Percentiles rank a stretch among this genome's conserved stretches.
These are phyloP conservation scores for Leptatherina wallacei DNA, from an alignment of 2,797 vertebrate genomes.

Conservation along the genomic window DNA sequence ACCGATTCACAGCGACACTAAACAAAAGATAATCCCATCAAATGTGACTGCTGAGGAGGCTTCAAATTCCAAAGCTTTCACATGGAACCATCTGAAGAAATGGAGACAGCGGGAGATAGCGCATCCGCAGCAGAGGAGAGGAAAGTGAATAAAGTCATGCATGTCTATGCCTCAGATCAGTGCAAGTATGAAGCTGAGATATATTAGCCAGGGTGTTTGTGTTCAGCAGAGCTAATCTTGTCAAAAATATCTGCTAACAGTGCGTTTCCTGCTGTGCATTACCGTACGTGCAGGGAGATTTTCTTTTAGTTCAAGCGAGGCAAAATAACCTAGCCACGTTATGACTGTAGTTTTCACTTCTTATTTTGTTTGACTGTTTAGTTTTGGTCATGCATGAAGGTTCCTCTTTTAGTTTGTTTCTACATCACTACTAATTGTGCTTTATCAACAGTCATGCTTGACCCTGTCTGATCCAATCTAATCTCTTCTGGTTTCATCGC, in stretches of 20 bases:
- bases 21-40: constrained; percentile 45
- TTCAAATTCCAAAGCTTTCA: constrained; percentile 10
- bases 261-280: not conserved
- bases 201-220: constrained; percentile 4
- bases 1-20: constrained; percentile 39
- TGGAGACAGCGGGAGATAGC: not conserved
- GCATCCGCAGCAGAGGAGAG: not conserved
- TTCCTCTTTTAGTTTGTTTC: not conserved
- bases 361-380: too few species aligned
- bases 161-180: constrained; percentile 2
- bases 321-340: too few species aligned
- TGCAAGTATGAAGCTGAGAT: not conserved
- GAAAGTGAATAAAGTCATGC: constrained; percentile 9
- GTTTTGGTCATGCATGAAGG: not conserved
- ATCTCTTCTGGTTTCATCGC: not conserved
- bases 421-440: too few species aligned
- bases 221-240: constrained; percentile 1
- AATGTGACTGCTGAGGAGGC: not conserved
- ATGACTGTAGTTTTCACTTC: not conserved
- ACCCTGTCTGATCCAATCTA: not conserved
- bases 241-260: not conserved
- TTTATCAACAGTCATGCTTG: too few species aligned
- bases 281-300: too few species aligned
- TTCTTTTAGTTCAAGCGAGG: too few species aligned
- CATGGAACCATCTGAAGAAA: constrained; percentile 6